Percentiles rank a stretch among this genome's conserved stretches.
Evolutionary conservation across 2,888 invertebrate species (phyloP).

Genomic region (Polyommatus icarus): DNA sequence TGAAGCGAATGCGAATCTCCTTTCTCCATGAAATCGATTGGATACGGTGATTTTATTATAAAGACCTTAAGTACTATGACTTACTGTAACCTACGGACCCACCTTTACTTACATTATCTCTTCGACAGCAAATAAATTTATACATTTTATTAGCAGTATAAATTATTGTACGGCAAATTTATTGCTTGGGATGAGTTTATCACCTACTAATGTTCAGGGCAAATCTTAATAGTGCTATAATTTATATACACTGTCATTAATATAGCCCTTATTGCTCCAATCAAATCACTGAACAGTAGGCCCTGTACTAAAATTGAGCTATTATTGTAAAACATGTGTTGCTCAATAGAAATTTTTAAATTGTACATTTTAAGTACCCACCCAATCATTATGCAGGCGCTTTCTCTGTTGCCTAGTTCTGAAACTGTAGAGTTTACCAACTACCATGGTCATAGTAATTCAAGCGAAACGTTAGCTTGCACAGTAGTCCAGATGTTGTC

Average conservation of each 20-base stretch:
- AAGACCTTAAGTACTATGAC: not conserved
- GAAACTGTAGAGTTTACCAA: constrained; percentile 16
- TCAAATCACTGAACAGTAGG: not conserved
- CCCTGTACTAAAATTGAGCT: not conserved
- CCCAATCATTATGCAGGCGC: constrained; percentile 16
- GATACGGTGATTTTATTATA: constrained; percentile 12
- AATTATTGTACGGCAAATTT: not conserved
- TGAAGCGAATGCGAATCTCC: not conserved
- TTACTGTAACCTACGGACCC: not conserved
- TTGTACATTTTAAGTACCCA: constrained; percentile 7
- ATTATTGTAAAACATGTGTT: constrained; percentile 10
- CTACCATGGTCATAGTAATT: not conserved
- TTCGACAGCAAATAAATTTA: not conserved
- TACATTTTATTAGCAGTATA: constrained; percentile 11
- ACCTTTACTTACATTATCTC: not conserved
- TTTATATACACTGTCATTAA: not conserved
- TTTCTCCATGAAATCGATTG: not conserved
- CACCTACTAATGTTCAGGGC: not conserved
- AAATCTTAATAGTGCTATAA: not conserved
- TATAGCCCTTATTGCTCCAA: not conserved
- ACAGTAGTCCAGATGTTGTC: not conserved
- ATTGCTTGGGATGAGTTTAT: not conserved
- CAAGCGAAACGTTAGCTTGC: not conserved
- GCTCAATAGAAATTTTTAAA: constrained; percentile 8
- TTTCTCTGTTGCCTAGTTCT: constrained; percentile 20